phyloP scores from a whole-genome alignment of 1,140 invertebrate genomes.

The Caenorhabditis brenneri region DNA sequence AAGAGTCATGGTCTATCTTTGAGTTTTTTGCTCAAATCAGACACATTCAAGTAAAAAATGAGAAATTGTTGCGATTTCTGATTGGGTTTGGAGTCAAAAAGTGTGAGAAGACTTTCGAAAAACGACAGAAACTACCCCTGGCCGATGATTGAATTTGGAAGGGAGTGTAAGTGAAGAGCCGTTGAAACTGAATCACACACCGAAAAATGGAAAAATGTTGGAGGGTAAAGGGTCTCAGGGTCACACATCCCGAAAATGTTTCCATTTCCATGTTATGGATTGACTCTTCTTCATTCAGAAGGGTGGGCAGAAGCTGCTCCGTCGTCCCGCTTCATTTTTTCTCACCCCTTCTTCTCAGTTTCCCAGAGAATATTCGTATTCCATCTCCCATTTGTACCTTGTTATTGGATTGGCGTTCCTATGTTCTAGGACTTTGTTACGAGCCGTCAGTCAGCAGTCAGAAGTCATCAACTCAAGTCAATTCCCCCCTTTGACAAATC shows the following conservation, averaged over 20 bases:
- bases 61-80: not conserved
- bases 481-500: not conserved
- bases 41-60: not conserved
- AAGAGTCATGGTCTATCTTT: not conserved
- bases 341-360: not conserved
- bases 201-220: not conserved
- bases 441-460: not conserved
- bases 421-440: not conserved
- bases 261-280: constrained; percentile 35
- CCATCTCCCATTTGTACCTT: constrained; percentile 15
- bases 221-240: constrained; percentile 30
- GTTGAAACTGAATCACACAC: constrained; percentile 32
- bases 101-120: not conserved
- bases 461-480: constrained; percentile 16
- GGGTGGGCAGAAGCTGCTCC: no score
- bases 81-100: not conserved
- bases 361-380: not conserved
- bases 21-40: not conserved
- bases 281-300: not conserved
- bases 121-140: not conserved
- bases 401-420: constrained; percentile 13
- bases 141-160: constrained; percentile 1
- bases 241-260: constrained; percentile 33
- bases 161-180: not conserved
- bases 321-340: not conserved